Conservation (phyloP, 2,888 invertebrate genomes). For the Volucella zonaria region DNA sequence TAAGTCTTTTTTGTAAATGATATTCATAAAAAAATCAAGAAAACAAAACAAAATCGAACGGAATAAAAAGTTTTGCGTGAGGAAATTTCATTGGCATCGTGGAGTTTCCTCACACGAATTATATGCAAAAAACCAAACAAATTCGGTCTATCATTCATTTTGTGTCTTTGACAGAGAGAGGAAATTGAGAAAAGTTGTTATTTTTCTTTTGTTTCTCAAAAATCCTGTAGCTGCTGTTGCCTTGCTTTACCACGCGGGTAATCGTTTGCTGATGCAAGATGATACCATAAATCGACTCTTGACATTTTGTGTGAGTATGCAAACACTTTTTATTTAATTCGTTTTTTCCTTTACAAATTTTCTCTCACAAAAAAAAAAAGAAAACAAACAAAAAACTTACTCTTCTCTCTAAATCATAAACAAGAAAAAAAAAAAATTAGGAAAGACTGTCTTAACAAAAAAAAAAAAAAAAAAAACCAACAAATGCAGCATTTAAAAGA, state of each 20-base stretch:
- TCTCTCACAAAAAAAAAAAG: background rate
- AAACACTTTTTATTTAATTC: constrained; percentile 30
- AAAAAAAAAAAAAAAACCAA: constrained; percentile 5
- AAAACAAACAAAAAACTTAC: background rate
- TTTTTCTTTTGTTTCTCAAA: background rate
- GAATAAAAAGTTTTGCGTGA: constrained; percentile 56
- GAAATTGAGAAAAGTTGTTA: background rate
- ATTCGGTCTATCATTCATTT: constrained; percentile 71
- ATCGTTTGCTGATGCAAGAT: background rate
- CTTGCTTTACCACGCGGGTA: no score
- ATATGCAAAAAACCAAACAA: constrained; percentile 63
- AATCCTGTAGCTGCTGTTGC: background rate
- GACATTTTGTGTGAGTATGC: constrained; percentile 54
- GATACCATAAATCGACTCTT: constrained; percentile 44
- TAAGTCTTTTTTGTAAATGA: constrained; percentile 62
- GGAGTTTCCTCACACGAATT: constrained; percentile 37
- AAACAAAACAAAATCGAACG: constrained; percentile 55
- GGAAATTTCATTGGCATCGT: constrained; percentile 34
- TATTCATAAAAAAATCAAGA: constrained; percentile 7
- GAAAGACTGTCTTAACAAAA: constrained; percentile 27
- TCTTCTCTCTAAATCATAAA: constrained; percentile 42
- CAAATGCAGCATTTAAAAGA: constrained; percentile 70
- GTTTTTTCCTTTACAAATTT: constrained; percentile 48
- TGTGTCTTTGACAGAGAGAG: constrained; percentile 11
- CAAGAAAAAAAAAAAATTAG: constrained; percentile 57